A percentile compares a stretch with the other conserved stretches of the same genome.
Conservation (phyloP, 2,888 invertebrate genomes). For the Noctua comes region DNA sequence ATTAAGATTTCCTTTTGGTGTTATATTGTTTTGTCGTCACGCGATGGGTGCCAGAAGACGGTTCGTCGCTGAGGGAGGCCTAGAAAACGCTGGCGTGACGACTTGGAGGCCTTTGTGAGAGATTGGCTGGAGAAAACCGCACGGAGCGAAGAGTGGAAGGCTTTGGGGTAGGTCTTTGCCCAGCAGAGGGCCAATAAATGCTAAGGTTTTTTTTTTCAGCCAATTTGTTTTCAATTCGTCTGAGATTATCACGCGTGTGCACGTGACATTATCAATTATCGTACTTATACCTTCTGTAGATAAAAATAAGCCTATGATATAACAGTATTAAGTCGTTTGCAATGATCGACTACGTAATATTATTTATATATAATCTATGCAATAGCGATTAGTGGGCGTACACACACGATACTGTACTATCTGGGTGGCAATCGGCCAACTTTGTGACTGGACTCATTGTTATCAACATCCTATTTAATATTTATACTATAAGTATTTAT, state of each 20-base stretch:
- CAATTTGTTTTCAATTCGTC: constrained; percentile 1
- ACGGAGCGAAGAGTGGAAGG: no score
- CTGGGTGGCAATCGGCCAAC: constrained; percentile 64
- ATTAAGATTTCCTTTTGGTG: not conserved
- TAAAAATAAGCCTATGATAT: constrained; percentile 44
- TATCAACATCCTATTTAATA: constrained; percentile 52
- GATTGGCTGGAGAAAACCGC: no score
- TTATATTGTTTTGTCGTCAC: no score
- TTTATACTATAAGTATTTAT: constrained; percentile 1
- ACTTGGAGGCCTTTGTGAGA: no score
- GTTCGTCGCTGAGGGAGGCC: no score
- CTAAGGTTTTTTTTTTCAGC: not conserved
- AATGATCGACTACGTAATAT: constrained; percentile 34
- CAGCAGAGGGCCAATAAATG: no score
- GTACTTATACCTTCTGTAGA: not conserved
- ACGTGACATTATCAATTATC: constrained; percentile 21
- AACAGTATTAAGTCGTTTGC: constrained; percentile 19
- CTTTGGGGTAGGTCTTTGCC: no score
- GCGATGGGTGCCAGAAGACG: no score
- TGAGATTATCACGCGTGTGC: not conserved
- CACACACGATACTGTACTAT: constrained; percentile 43
- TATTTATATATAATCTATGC: constrained; percentile 37
- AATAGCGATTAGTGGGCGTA: constrained; percentile 57
- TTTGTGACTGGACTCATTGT: constrained; percentile 43
- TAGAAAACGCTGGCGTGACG: no score